These are phyloP conservation scores for Meiosimyza decipiens DNA, from an alignment of 2,888 invertebrate genomes.

Conservation along the genomic window DNA sequence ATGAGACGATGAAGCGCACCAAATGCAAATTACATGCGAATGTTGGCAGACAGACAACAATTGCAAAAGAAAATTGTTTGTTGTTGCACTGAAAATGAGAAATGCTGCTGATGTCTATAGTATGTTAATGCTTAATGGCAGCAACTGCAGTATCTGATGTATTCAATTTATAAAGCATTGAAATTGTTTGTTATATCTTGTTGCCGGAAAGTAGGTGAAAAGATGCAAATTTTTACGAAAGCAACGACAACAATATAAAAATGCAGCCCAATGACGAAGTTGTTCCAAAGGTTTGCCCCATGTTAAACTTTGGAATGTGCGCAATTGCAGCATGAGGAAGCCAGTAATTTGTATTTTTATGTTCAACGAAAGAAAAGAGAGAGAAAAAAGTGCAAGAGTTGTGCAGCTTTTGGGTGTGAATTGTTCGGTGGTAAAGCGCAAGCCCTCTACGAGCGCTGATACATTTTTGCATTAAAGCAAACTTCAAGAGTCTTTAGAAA, in stretches of 20 bases:
- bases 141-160: background rate
- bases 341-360: background rate
- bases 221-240: slow-evolving; percentile 2
- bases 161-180: background rate
- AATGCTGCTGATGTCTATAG: background rate
- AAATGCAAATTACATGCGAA: slow-evolving; percentile 12
- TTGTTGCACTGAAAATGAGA: background rate
- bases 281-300: background rate
- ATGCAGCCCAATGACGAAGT: background rate
- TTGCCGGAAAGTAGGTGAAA: background rate
- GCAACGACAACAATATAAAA: background rate
- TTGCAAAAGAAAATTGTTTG: slow-evolving; percentile 6
- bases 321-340: slow-evolving; percentile 21
- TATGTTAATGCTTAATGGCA: slow-evolving; percentile 9
- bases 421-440: too few species aligned
- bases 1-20: slow-evolving; percentile 17
- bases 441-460: too few species aligned
- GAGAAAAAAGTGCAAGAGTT: too few species aligned
- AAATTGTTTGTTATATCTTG: background rate
- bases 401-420: too few species aligned
- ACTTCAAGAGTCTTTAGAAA: too few species aligned
- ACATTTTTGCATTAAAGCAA: too few species aligned
- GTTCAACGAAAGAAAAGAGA: background rate
- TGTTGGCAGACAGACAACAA: slow-evolving; percentile 6
- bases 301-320: slow-evolving; percentile 12